Conservation (phyloP, 2,797 vertebrate species). For the Onychomys leucogaster region DNA sequence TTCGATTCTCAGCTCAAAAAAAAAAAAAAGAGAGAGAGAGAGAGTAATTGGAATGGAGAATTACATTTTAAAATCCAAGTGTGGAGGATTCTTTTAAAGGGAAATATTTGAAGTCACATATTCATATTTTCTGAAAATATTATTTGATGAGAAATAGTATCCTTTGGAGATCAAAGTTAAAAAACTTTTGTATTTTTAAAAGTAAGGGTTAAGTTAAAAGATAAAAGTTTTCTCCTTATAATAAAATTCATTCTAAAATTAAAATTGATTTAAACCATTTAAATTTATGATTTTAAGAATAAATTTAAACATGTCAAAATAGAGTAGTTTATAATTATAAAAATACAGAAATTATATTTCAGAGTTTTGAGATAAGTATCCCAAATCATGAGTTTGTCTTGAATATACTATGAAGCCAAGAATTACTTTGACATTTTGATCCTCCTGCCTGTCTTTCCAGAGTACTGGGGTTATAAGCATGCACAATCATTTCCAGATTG, state of each 20-base stretch:
- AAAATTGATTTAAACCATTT: not conserved
- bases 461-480: not conserved
- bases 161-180: not conserved
- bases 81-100: not conserved
- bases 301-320: not conserved
- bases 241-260: not conserved
- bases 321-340: not conserved
- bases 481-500: not conserved
- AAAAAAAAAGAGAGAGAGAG: too few relatives aligned
- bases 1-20: too few relatives aligned
- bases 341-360: not conserved
- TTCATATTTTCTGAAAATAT: not conserved
- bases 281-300: not conserved
- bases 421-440: not conserved
- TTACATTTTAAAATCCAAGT: not conserved
- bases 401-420: not conserved
- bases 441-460: not conserved
- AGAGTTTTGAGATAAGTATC: not conserved
- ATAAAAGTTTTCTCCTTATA: not conserved
- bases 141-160: not conserved
- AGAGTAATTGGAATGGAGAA: too few relatives aligned
- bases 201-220: not conserved
- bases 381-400: not conserved
- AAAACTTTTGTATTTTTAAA: not conserved
- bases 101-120: not conserved